A percentile compares a stretch with the other conserved stretches of the same genome.
Conservation (phyloP, 2,888 invertebrate species). For the Agriopis leucophaearia region DNA sequence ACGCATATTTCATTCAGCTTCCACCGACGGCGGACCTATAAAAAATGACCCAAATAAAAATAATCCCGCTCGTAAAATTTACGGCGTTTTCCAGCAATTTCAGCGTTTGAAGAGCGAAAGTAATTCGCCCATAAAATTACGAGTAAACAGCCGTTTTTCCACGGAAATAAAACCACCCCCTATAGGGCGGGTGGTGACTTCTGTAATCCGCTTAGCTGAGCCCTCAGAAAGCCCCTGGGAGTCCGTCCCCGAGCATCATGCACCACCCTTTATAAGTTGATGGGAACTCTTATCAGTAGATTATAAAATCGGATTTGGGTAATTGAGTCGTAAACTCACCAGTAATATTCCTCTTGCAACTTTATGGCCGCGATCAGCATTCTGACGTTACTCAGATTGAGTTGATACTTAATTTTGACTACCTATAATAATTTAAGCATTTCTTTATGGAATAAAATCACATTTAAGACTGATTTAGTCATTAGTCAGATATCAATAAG, state of each 20-base stretch:
- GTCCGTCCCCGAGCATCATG: conserved; percentile 62
- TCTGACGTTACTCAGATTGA: conserved; percentile 18
- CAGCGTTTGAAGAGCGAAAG: conserved; percentile 81
- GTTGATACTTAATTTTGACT: conserved; percentile 14
- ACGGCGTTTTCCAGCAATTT: conserved; percentile 77
- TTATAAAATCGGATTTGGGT: conserved; percentile 83
- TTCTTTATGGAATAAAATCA: not conserved
- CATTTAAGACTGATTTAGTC: no score
- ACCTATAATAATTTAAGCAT: conserved; percentile 5
- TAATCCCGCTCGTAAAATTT: conserved; percentile 78
- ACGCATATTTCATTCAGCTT: conserved; percentile 42
- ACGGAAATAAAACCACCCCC: conserved; percentile 80
- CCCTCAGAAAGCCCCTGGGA: conserved; percentile 69
- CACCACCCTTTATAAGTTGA: conserved; percentile 79
- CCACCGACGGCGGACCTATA: conserved; percentile 52
- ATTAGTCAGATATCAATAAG: no score
- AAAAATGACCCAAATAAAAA: conserved; percentile 77
- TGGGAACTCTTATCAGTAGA: conserved; percentile 83
- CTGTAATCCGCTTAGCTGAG: conserved; percentile 82
- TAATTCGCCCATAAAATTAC: conserved; percentile 84
- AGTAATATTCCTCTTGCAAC: conserved; percentile 47
- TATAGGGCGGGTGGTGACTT: conserved; percentile 71
- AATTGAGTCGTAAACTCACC: conserved; percentile 79
- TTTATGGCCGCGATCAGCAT: conserved; percentile 37
- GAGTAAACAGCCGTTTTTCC: conserved; percentile 84